phyloP scores from a whole-genome alignment of 2,113 vertebrate genomes.

The Neoarius graeffei region DNA sequence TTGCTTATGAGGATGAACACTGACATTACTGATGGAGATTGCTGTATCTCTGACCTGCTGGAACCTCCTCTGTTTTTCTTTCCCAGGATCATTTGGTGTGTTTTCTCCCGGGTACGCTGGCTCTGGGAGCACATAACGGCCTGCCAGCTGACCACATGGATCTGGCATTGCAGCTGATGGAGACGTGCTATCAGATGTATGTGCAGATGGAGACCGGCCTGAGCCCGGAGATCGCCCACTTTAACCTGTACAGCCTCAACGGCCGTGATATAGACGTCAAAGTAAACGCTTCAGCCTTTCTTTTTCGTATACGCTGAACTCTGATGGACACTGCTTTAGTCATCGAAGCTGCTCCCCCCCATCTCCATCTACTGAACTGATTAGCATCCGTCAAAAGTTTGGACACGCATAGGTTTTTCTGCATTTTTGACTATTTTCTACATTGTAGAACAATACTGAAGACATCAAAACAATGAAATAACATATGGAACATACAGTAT shows the following conservation, averaged over 20 bases:
- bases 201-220: conserved; percentile 91
- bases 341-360: too few species aligned
- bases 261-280: conserved; percentile 83
- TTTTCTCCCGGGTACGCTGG: conserved; percentile 93
- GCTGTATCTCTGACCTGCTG: conserved; percentile 6
- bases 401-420: too few species aligned
- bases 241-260: conserved; percentile 76
- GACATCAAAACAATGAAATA: too few species aligned
- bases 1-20: conserved; percentile 6
- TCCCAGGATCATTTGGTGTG: conserved; percentile 95
- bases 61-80: not conserved
- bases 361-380: not conserved
- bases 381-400: too few species aligned
- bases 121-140: conserved; percentile 87
- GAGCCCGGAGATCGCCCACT: conserved; percentile 93
- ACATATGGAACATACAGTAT: too few species aligned
- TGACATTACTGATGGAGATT: conserved; percentile 18
- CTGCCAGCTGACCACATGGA: conserved; percentile 88
- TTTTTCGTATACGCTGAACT: not conserved
- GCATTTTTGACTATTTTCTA: too few species aligned
- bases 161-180: conserved; percentile 84
- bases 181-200: conserved; percentile 98
- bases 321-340: too few species aligned
- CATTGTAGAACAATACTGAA: too few species aligned
- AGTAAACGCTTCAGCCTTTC: conserved; percentile 62